These are phyloP conservation scores for Ictalurus punctatus DNA, from an alignment of 2,113 vertebrate species.

Conservation along the genomic window DNA sequence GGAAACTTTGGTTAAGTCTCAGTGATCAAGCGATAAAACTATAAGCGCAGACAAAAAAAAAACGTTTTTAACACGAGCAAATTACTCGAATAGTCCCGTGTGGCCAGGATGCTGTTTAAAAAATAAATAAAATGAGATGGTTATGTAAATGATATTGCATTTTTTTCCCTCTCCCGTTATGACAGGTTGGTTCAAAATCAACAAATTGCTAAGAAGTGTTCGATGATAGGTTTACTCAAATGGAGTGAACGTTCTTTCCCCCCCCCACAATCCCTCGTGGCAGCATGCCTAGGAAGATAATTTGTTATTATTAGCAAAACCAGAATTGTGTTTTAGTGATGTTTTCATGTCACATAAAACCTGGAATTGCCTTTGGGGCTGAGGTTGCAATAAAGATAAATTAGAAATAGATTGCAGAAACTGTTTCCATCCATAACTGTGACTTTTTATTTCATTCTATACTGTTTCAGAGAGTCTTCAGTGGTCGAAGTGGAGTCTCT, in stretches of 20 bases:
- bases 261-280: constrained; percentile 14
- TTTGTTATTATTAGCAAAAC: constrained; percentile 64
- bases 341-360: constrained; percentile 55
- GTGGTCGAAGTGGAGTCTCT: constrained; percentile 29
- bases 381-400: constrained; percentile 64
- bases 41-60: background rate
- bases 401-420: constrained; percentile 64
- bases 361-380: constrained; percentile 60
- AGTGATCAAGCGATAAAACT: too few species aligned
- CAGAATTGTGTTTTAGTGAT: constrained; percentile 58
- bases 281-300: constrained; percentile 54
- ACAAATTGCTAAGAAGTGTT: constrained; percentile 30
- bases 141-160: constrained; percentile 28
- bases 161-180: constrained; percentile 26
- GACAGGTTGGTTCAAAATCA: constrained; percentile 33
- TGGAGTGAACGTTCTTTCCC: background rate
- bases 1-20: background rate
- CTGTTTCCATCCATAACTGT: constrained; percentile 60
- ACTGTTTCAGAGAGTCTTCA: constrained; percentile 42
- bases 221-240: constrained; percentile 33
- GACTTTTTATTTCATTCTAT: constrained; percentile 55
- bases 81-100: background rate
- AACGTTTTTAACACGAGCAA: background rate
- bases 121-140: background rate
- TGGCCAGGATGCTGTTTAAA: background rate